phyloP scores from a whole-genome alignment of 2,113 vertebrate genomes.

The Cyanoderma ruficeps region DNA sequence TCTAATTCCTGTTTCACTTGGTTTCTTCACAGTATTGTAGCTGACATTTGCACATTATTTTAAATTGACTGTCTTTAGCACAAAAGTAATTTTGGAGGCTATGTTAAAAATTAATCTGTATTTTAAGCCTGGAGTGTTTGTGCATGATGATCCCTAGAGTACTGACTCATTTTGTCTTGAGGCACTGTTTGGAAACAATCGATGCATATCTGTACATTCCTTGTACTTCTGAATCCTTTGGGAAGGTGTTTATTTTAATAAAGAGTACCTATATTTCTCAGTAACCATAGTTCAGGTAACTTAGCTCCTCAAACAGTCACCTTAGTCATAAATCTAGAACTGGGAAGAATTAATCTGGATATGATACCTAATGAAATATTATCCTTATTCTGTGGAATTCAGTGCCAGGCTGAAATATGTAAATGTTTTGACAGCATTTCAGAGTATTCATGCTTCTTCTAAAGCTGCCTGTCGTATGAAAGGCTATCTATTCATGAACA shows the following conservation, averaged over 20 bases:
- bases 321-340: not conserved
- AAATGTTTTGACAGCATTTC: not conserved
- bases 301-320: not conserved
- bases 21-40: not conserved
- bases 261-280: not conserved
- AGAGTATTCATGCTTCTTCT: not conserved
- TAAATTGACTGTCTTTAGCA: not conserved
- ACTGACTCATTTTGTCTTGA: not conserved
- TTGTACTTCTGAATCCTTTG: not conserved
- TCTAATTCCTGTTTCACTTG: constrained; percentile 12
- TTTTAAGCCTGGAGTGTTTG: not conserved
- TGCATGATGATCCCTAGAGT: not conserved
- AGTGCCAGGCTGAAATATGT: not conserved
- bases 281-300: not conserved
- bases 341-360: not conserved
- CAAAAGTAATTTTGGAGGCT: not conserved
- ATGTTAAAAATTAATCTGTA: not conserved
- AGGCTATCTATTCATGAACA: not conserved
- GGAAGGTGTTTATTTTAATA: not conserved
- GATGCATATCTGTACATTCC: not conserved
- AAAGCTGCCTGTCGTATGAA: not conserved
- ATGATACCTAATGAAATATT: not conserved
- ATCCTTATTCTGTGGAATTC: not conserved
- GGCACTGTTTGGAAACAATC: not conserved
- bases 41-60: not conserved